phyloP scores from a whole-genome alignment of 2,797 vertebrate genomes.

The Eurystomus glaucurus region DNA sequence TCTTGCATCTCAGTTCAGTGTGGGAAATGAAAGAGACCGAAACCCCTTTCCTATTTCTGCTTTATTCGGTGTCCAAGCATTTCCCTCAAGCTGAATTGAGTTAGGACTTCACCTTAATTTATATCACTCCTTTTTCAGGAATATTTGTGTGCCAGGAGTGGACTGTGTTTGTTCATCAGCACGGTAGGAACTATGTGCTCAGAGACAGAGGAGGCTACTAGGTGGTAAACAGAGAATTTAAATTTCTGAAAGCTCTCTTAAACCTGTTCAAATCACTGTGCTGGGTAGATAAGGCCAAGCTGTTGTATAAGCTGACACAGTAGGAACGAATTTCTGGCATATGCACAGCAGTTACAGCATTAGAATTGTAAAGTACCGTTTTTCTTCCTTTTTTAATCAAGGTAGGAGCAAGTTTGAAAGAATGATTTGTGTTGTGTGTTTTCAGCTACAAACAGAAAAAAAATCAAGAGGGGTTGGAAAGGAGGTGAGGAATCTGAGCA shows the following conservation, averaged over 20 bases:
- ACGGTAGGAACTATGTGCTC: not conserved
- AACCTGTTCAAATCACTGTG: conserved; percentile 72
- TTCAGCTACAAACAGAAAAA: not conserved
- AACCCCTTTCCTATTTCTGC: not conserved
- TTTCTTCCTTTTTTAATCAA: not conserved
- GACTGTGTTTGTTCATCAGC: not conserved
- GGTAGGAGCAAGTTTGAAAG: conserved; percentile 45
- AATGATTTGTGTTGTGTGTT: conserved; percentile 23
- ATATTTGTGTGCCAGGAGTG: not conserved
- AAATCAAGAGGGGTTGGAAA: not conserved
- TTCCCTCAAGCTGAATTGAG: not conserved
- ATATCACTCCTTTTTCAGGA: not conserved
- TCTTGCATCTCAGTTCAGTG: not conserved
- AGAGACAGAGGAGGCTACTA: not conserved
- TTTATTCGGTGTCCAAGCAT: not conserved
- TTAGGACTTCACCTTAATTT: not conserved
- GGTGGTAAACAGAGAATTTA: conserved; percentile 54
- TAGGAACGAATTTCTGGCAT: conserved; percentile 64
- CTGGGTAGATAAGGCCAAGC: conserved; percentile 63
- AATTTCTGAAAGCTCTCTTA: conserved; percentile 67
- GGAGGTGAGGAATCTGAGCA: conserved; percentile 16
- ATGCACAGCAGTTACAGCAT: not conserved
- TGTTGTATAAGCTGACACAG: conserved; percentile 54
- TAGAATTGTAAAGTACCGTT: conserved; percentile 58
- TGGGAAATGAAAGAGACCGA: not conserved